Percentiles rank a stretch among this genome's conserved stretches.
phyloP scores from a whole-genome alignment of 1,140 invertebrate species.

The Streblospio benedicti region DNA sequence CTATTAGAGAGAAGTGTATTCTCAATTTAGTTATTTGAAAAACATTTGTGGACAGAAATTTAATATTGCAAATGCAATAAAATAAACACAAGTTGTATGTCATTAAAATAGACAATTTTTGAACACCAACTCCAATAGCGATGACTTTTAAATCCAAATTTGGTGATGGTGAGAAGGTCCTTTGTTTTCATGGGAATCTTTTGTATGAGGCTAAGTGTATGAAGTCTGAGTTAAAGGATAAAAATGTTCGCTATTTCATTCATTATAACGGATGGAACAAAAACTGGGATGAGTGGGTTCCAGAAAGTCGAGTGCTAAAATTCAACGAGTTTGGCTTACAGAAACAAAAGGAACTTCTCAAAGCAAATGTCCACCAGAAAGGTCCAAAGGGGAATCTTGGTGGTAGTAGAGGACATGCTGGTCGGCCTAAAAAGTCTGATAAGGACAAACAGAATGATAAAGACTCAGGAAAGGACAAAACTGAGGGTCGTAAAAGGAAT shows the following conservation, averaged over 20 bases:
- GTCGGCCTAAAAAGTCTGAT: background rate
- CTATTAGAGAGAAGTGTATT: no score
- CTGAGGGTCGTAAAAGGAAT: no score
- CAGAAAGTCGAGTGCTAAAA: constrained; percentile 82
- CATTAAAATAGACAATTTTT: no score
- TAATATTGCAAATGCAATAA: no score
- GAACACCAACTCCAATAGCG: no score
- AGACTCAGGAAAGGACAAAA: no score
- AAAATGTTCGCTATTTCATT: constrained; percentile 81
- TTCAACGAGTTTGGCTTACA: constrained; percentile 84
- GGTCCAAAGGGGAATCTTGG: constrained; percentile 1
- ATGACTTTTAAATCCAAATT: no score
- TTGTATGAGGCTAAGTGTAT: constrained; percentile 94
- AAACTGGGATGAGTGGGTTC: constrained; percentile 94
- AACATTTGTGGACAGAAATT: no score
- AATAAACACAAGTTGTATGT: no score
- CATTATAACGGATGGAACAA: constrained; percentile 59
- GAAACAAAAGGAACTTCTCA: constrained; percentile 79
- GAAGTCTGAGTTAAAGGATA: constrained; percentile 73
- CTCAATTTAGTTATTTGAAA: no score
- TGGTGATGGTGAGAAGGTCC: constrained; percentile 87
- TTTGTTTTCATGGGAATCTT: constrained; percentile 91
- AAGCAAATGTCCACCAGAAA: constrained; percentile 37
- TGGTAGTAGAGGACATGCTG: constrained; percentile 6
- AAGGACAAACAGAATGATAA: no score